Base-by-base conservation (phyloP, 1,140 invertebrate genomes). In the Platyura marginata region DNA sequence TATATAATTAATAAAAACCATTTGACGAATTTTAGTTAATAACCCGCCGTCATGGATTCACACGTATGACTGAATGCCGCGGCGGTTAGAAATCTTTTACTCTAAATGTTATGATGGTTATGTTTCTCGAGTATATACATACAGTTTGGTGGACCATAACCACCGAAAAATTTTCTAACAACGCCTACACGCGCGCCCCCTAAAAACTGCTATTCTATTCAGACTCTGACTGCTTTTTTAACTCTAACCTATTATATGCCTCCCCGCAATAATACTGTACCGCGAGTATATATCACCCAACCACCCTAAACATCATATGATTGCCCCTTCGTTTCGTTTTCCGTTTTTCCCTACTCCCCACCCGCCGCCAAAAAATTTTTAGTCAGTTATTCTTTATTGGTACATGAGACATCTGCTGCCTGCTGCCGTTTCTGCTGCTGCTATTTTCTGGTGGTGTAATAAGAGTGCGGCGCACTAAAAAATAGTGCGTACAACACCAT, bases 161-260 rank as follows among this genome's bases (percentile, higher is more conserved):
- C 36, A 38, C 18, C 36, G 19, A 38, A 38, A 38, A 38, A 38
- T 36, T 38, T 38, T 38, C 36, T 38, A 38, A 38, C 36, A 38
- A n/a, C 36, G 36, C 36, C 36, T 38, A 38, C 36, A 38, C 18
- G 36, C 18, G 36, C 18, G 18, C 36, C 36, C 36, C 18, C 36
- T 38, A 38, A 38, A 38, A 38, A 38, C 36, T 38, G 36, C 25
- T 29, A 29, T 29, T 29, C 25, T 29, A 29, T 29, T 29, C 25
- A 29, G 25, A 29, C 25, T 29, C 25, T 29, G 25, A 29, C 25
- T 29, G 25, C 25, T 29, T 29, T 29, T 29, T 29, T 29, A 29
- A 29, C 25, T 29, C 25, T 29, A 29, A 29, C 25, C 13, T 29
- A 29, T 29, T 29, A 29, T 29, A 29, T 29, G 25, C 25, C 25